Evolutionary conservation across 1,140 invertebrate genomes (phyloP).

Genomic region (Protaetia brevitarsis): DNA sequence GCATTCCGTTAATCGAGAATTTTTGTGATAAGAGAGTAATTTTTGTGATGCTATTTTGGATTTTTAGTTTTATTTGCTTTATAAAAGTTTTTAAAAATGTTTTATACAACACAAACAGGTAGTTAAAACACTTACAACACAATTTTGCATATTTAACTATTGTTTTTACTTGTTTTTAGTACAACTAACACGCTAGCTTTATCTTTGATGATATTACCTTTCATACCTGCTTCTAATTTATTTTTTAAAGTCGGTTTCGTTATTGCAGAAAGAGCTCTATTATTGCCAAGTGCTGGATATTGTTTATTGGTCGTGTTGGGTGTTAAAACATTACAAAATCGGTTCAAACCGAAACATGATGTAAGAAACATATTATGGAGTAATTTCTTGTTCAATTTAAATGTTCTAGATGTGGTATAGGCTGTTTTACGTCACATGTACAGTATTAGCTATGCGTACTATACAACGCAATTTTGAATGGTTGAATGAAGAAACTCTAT

Average conservation of each 20-base stretch:
- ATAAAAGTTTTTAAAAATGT: neutral
- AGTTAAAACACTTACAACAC: conserved; percentile 10
- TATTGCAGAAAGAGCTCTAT: conserved; percentile 81
- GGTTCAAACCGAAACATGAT: conserved; percentile 29
- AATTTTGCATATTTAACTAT: neutral
- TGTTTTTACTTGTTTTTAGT: neutral
- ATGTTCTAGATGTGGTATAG: neutral
- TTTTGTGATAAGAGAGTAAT: conserved; percentile 63
- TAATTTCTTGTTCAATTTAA: neutral
- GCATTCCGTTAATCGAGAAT: conserved; percentile 67
- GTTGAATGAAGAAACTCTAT: conserved; percentile 71
- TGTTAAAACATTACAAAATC: conserved; percentile 47
- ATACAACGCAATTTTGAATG: conserved; percentile 74
- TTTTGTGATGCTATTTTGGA: conserved; percentile 62
- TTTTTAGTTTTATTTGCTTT: conserved; percentile 33
- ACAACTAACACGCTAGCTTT: conserved; percentile 55
- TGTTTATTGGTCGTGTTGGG: conserved; percentile 73
- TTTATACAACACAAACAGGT: neutral
- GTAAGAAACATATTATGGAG: conserved; percentile 32
- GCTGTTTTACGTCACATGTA: conserved; percentile 38
- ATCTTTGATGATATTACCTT: conserved; percentile 76
- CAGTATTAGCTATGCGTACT: conserved; percentile 54
- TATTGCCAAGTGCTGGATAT: conserved; percentile 83
- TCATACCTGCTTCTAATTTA: conserved; percentile 88
- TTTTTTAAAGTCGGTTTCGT: conserved; percentile 91